These are phyloP conservation scores for Leptopilina syphax DNA, from an alignment of 2,888 invertebrate species.

Conservation along the genomic window DNA sequence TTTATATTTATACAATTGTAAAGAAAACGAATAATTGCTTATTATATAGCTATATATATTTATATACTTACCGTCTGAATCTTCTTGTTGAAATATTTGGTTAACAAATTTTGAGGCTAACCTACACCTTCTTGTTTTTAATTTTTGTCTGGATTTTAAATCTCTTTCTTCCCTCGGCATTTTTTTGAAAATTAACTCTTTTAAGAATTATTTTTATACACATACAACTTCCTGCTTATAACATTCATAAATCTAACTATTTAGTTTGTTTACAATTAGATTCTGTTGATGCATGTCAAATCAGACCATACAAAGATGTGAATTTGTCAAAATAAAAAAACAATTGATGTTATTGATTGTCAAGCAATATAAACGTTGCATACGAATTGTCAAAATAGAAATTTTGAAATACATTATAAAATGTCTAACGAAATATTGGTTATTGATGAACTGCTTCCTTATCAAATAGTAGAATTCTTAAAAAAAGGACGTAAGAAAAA, in stretches of 20 bases:
- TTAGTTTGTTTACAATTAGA: neutral
- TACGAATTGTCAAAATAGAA: neutral
- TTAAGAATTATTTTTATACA: neutral
- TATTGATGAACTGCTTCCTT: neutral
- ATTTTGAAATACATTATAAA: neutral
- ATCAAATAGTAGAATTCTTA: constrained; percentile 9
- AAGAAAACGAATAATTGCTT: too few species aligned
- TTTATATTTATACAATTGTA: too few species aligned
- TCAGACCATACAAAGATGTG: too few species aligned
- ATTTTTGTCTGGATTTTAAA: neutral
- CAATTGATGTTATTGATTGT: neutral
- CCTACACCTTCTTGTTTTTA: neutral
- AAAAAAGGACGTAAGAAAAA: neutral
- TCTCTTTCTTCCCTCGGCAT: neutral
- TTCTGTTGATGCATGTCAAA: neutral
- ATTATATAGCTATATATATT: too few species aligned
- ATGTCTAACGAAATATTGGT: neutral
- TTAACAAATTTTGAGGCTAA: neutral
- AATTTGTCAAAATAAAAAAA: neutral
- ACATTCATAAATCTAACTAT: neutral
- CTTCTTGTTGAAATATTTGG: neutral
- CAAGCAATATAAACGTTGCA: neutral
- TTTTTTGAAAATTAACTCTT: neutral
- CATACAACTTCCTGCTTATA: neutral
- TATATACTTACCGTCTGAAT: neutral